Evolutionary conservation across 2,888 invertebrate genomes (phyloP), one percentile per base, ranked within the genome.

Genomic region (Acleris sparsana): DNA sequence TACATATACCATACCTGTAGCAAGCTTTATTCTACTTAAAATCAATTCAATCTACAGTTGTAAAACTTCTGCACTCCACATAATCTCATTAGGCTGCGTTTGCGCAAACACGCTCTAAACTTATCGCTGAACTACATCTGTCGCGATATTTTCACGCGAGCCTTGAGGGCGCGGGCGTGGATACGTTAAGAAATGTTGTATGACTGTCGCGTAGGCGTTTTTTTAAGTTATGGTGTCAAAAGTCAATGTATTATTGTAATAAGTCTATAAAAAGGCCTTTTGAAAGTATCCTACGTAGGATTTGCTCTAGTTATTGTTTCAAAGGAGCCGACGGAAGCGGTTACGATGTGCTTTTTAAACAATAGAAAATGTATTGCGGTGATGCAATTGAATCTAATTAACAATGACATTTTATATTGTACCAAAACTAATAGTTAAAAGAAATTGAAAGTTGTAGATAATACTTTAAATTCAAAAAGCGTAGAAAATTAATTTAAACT

Each of bases 81-180:
- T 65, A 60, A 55, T 65, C 55, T 61, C 51, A 61, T 61, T 56
- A 56, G 60, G 55, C 33, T 65, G 60, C 65, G 53, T 60, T 65
- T 65, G 56, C 62, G 62, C 61, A 53, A 68, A 64, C 52, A 22
- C 59, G 62, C 43, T 63, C 63, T 62, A 64, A 70, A 69, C 51
- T 63, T 78, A 81, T 82, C 79, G 51, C 39, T 74, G 80, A 61
- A 75, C 80, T 75, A 78, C 73, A 83, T 82, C 80, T 80, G 75
- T 76, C 77, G 69, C 70, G 67, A 70, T 71, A 75, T 77, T 77
- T 78, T 75, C 75, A 75, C 73, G 73, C 69, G 62, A 71, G 64
- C 66, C 71, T 69, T 49, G 68, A 44, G 70, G 75, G 72, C 69
- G 70, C 53, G 18, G 52, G 55, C 60, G 60, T 60, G 60, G 18